phyloP scores from a whole-genome alignment of 2,797 vertebrate genomes.

The Oophaga sylvatica region DNA sequence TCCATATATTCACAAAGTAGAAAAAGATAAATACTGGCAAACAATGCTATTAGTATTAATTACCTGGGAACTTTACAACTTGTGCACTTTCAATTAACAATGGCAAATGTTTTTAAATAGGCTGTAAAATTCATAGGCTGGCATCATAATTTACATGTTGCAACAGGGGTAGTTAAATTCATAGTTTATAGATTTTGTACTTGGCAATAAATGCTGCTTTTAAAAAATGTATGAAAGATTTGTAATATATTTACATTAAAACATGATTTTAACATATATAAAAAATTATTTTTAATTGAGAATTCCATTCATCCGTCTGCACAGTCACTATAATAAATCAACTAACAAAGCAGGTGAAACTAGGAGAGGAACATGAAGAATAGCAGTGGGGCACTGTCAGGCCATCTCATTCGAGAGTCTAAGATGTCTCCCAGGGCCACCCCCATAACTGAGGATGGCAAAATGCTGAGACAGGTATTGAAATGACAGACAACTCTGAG shows the following conservation, averaged over 20 bases:
- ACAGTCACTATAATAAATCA: too few species aligned
- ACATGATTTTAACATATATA: not conserved
- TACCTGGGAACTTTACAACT: constrained; percentile 26
- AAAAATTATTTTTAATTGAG: too few species aligned
- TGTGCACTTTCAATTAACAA: not conserved
- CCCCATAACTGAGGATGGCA: too few species aligned
- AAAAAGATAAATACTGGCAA: constrained; percentile 30
- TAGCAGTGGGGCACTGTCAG: too few species aligned
- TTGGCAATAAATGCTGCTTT: not conserved
- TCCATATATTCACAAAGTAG: constrained; percentile 40
- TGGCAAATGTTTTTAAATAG: constrained; percentile 23
- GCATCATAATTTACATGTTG: not conserved
- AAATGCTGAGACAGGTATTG: too few species aligned
- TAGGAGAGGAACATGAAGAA: too few species aligned
- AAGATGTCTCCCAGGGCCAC: too few species aligned
- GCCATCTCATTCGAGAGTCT: too few species aligned
- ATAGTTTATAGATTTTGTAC: not conserved
- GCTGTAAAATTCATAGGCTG: not conserved
- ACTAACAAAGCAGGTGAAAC: too few species aligned
- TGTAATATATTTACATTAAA: not conserved
- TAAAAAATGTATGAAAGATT: not conserved
- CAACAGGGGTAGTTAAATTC: not conserved
- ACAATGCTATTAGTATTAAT: constrained; percentile 37
- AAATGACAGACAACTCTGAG: too few species aligned
- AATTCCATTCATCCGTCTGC: too few species aligned